Conservation (phyloP, 2,797 vertebrate species). For the Aulostomus chinensis region DNA sequence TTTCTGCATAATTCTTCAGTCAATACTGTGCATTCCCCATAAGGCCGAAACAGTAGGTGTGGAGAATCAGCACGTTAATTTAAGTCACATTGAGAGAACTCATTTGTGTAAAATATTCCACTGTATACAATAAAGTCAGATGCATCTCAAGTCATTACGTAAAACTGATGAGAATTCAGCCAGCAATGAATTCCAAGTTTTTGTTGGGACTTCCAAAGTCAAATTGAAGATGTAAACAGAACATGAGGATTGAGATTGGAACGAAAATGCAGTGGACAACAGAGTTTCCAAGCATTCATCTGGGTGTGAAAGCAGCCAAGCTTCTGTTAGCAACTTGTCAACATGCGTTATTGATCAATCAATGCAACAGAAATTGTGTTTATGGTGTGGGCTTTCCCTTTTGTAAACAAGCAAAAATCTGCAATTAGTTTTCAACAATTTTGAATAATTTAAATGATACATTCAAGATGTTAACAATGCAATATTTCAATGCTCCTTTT, state of each 20-base stretch:
- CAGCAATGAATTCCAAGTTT: not conserved
- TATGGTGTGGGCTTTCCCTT: conserved; percentile 22
- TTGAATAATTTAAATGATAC: conserved; percentile 32
- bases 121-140: not conserved
- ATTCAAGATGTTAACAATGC: conserved; percentile 47
- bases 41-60: no score
- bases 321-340: conserved; percentile 39
- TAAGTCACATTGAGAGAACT: not conserved
- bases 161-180: no score
- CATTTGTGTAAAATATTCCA: not conserved
- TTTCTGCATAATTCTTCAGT: no score
- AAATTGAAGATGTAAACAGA: no score
- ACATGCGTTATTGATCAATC: conserved; percentile 28
- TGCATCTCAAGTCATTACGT: not conserved
- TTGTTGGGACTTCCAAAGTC: no score
- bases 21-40: no score
- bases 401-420: conserved; percentile 33
- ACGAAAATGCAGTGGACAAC: no score
- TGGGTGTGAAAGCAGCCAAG: not conserved
- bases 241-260: no score
- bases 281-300: no score
- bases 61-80: no score
- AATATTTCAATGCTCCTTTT: conserved; percentile 35
- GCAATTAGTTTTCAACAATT: conserved; percentile 36
- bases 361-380: conserved; percentile 23